phyloP scores from a whole-genome alignment of 2,888 invertebrate genomes.

The Zygogramma bicolorata region DNA sequence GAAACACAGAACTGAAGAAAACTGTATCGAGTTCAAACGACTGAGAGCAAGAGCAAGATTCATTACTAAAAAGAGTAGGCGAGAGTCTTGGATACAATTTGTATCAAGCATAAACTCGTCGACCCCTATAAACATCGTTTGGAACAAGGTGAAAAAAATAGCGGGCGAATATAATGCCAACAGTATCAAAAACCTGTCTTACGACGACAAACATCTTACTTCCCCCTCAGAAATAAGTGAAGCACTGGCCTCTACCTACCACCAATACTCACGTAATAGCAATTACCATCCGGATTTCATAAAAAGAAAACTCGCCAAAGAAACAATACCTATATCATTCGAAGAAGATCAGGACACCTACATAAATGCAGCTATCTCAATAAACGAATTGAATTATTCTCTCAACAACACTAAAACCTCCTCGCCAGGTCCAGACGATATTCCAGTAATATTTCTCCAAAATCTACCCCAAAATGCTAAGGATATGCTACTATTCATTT shows the following conservation, averaged over 20 bases:
- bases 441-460: constrained; percentile 7
- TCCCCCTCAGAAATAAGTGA: background rate
- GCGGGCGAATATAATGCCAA: background rate
- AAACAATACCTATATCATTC: background rate
- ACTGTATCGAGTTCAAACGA: background rate
- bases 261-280: background rate
- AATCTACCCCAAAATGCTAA: background rate
- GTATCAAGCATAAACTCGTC: background rate
- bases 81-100: background rate
- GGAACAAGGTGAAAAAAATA: background rate
- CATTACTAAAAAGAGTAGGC: background rate
- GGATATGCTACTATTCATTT: background rate
- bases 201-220: background rate
- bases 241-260: background rate
- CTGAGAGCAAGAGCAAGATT: background rate
- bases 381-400: constrained; percentile 3
- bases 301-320: background rate
- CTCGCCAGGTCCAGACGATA: constrained; percentile 9
- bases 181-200: background rate
- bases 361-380: background rate
- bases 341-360: background rate
- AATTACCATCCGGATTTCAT: background rate
- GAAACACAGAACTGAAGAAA: background rate
- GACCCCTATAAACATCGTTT: background rate
- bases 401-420: background rate